phyloP scores from a whole-genome alignment of 2,797 vertebrate genomes.

The Peromyscus eremicus region DNA sequence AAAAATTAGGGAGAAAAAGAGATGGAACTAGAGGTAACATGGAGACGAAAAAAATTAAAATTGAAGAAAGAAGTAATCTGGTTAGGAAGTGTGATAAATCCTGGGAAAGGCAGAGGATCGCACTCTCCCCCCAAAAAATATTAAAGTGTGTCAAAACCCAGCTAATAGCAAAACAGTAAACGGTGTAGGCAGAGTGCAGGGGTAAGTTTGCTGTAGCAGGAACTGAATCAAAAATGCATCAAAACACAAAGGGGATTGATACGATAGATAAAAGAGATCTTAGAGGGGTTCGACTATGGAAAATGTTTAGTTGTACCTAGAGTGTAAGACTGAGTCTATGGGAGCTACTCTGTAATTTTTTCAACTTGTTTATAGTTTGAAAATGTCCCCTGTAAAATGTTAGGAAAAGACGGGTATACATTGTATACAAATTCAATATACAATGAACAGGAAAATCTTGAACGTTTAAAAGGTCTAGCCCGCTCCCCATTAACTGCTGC shows the following conservation, averaged over 20 bases:
- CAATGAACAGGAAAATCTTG: neutral
- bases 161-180: neutral
- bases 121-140: neutral
- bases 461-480: neutral
- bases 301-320: neutral
- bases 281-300: neutral
- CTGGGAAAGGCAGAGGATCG: neutral
- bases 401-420: neutral
- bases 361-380: constrained; percentile 3
- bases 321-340: neutral
- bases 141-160: constrained; percentile 6
- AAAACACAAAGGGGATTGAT: neutral
- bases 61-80: neutral
- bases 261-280: neutral
- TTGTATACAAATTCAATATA: neutral
- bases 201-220: neutral
- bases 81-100: neutral
- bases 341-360: neutral
- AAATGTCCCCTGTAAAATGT: constrained; percentile 20
- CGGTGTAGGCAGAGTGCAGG: neutral
- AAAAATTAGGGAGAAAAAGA: neutral
- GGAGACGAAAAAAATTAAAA: neutral
- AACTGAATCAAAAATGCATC: neutral
- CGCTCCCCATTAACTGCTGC: neutral
- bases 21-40: neutral